phyloP scores from a whole-genome alignment of 2,888 invertebrate genomes.

The Tipula lateralis region DNA sequence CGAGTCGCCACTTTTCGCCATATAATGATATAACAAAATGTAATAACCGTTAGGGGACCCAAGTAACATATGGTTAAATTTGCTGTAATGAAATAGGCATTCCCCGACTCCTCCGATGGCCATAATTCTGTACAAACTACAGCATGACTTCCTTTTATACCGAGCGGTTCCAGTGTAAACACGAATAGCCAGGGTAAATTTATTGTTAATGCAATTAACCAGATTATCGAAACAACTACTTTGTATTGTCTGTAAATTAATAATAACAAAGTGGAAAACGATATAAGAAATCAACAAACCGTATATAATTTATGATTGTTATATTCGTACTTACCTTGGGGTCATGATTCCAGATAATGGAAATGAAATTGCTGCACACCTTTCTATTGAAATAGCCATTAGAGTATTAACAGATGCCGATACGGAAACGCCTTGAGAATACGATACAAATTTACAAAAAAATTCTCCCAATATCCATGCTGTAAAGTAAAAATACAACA shows the following conservation, averaged over 20 bases:
- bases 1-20: slow-evolving; percentile 50
- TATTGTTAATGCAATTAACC: slow-evolving; percentile 49
- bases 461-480: slow-evolving; percentile 55
- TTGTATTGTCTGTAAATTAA: slow-evolving; percentile 40
- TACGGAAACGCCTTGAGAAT: slow-evolving; percentile 55
- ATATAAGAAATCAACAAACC: background rate
- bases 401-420: slow-evolving; percentile 55
- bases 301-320: background rate
- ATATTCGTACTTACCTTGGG: slow-evolving; percentile 38
- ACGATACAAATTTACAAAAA: slow-evolving; percentile 55
- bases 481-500: slow-evolving; percentile 40
- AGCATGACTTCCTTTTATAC: slow-evolving; percentile 42
- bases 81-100: slow-evolving; percentile 53
- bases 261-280: background rate
- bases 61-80: slow-evolving; percentile 54
- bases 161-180: slow-evolving; percentile 48
- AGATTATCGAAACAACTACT: slow-evolving; percentile 48
- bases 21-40: slow-evolving; percentile 53
- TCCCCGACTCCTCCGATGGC: slow-evolving; percentile 48
- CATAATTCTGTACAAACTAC: slow-evolving; percentile 49
- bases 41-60: slow-evolving; percentile 52
- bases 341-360: slow-evolving; percentile 50
- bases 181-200: slow-evolving; percentile 52
- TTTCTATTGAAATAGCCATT: slow-evolving; percentile 54
- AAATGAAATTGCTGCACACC: slow-evolving; percentile 51